phyloP scores from a whole-genome alignment of 2,888 invertebrate species.

The Trypoxylon attenuatum region DNA sequence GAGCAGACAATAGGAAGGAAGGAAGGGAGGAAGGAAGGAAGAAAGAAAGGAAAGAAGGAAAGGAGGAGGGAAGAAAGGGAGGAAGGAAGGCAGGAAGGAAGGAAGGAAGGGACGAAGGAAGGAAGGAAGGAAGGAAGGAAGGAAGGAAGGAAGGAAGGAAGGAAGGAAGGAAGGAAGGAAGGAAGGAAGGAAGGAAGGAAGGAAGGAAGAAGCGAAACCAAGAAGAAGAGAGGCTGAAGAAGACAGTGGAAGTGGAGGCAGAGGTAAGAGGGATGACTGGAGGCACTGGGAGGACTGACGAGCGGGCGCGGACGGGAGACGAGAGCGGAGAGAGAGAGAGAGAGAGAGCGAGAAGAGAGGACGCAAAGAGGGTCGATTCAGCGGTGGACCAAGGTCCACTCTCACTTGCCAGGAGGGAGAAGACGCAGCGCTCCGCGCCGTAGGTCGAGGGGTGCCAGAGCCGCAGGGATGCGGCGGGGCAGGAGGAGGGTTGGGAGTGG shows the following conservation, averaged over 20 bases:
- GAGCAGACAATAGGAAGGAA: conserved; percentile 27
- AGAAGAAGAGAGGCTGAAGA: conserved; percentile 32
- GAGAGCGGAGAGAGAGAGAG: conserved; percentile 49
- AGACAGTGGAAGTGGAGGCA: conserved; percentile 24
- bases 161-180: conserved; percentile 27
- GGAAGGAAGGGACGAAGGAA: conserved; percentile 44
- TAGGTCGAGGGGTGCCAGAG: not conserved
- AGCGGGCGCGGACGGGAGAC: conserved; percentile 39
- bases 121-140: conserved; percentile 40
- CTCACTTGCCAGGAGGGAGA: conserved; percentile 65
- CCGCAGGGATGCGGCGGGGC: conserved; percentile 33
- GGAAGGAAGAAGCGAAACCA: conserved; percentile 45
- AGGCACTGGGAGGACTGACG: conserved; percentile 44
- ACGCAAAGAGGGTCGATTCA: conserved; percentile 71
- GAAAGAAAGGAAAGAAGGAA: conserved; percentile 4
- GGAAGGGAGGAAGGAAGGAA: conserved; percentile 43
- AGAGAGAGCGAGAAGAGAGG: conserved; percentile 51
- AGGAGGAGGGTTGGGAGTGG: conserved; percentile 32
- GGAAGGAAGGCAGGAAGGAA: conserved; percentile 41
- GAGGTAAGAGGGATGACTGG: conserved; percentile 48
- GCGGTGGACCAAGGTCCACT: conserved; percentile 73
- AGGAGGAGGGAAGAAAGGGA: conserved; percentile 27
- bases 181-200: conserved; percentile 38
- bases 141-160: conserved; percentile 39
- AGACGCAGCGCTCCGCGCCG: conserved; percentile 37